Base-by-base conservation (phyloP, 2,888 invertebrate species). In the Perizoma flavofasciatum region DNA sequence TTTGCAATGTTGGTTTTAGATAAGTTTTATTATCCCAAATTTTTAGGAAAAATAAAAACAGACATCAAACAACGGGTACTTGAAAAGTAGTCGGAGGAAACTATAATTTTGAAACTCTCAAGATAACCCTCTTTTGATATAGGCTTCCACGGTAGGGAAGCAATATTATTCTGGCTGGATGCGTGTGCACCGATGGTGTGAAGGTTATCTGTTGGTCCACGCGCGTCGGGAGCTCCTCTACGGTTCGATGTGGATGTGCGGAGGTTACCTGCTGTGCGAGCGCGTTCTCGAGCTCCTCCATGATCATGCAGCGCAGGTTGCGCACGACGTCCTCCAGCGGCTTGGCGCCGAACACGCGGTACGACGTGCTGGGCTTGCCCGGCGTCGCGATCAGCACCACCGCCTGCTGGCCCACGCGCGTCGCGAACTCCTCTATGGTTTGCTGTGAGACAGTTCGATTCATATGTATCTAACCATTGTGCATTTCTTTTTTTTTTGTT, bases 181-280 rank as follows among this genome's bases (percentile, higher is more conserved):
- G n/a, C n/a, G n/a, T n/a, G n/a, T n/a, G n/a, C n/a, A n/a, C n/a
- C n/a, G n/a, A n/a, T n/a, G n/a, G n/a, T n/a, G n/a, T n/a, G n/a
- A n/a, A n/a, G n/a, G n/a, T n/a, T n/a, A n/a, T n/a, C 87, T 99
- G 99, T 83, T 99, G 98, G 0, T 98, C 99, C 55, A 99, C 98
- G 72, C 98, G 94, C 0, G 98, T 98, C 59, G 98, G 98, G 90
- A 98, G 99, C 88, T 99, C 99, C 75, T 98, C 98, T 77, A 98
- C 98, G 32, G 98, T 98, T 94, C 97, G 11, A 22, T 10, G 22
- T 2, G 22, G 1, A 22, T 45, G 34, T 61, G 62, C 64, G 37
- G 1, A 37, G 37, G 69, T 75, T 82, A 91, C 91, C 91, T 98
- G 98, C 78, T 98, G 98, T 6, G 98, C 97, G 66, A 99, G 92